Evolutionary conservation across 2,888 invertebrate species (phyloP), one percentile per base, ranked within the genome.

Genomic region (Unio pictorum): DNA sequence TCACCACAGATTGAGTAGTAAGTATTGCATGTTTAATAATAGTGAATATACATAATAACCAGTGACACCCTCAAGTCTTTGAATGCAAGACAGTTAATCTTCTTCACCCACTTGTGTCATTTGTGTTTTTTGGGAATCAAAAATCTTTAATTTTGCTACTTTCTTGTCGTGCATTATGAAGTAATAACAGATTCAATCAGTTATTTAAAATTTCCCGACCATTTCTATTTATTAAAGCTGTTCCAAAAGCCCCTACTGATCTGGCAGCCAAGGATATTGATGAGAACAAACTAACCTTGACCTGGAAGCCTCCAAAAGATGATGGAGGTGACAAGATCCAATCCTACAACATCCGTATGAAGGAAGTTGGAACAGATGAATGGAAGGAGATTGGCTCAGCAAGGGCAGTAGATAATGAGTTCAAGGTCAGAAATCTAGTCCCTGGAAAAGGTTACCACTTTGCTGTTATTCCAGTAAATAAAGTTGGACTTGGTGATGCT

Each of bases 321-420:
- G 85, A 89, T 74, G 90, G 90, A 20, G 89, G 88, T n/a, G 79
- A 87, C 28, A 86, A 87, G 62, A 83, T 90, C 73, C 87, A 85
- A 34, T 85, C 82, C n/a, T 90, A 89, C 80, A 75, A 83, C 55
- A 75, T 90, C 23, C 87, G 87, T 66, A 72, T 84, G 68, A 81
- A 80, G 58, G 96, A 96, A 68, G 95, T 96, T 55, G 96, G 73
- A 58, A 75, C 74, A 61, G 75, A 74, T 28, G 71, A 96, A 11
- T 98, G 98, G 98, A 92, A 97, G 88, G 93, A 96, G 71, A 96
- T 97, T 76, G 94, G 95, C 88, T 95, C 95, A 85, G 96, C 97
- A 95, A 97, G 97, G 90, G 75, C 82, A 55, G 80, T 83, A 71
- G 82, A 85, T 64, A 84, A 80, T 63, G 78, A 83, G 34, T 80